Percentiles rank a stretch among this genome's conserved stretches.
Conservation (phyloP, 2,888 invertebrate species). For the Hoplodrina blanda region DNA sequence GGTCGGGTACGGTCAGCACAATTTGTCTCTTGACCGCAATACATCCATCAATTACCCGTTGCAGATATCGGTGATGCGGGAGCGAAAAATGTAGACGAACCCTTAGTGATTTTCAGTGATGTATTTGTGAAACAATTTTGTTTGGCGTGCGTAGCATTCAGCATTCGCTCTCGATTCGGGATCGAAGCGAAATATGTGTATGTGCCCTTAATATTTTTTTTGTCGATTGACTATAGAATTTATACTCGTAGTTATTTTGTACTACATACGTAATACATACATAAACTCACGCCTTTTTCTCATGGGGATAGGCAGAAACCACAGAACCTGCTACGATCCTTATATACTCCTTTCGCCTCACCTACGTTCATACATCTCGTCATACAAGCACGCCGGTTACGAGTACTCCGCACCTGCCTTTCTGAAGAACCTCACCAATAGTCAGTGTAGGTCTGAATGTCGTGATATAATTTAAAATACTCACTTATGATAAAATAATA, state of each 20-base stretch:
- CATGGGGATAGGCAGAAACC: too few relatives aligned
- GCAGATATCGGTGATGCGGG: slow-evolving; percentile 68
- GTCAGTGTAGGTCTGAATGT: too few relatives aligned
- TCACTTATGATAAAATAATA: too few relatives aligned
- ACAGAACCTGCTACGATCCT: too few relatives aligned
- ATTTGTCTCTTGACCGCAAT: slow-evolving; percentile 77
- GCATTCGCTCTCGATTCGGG: background rate
- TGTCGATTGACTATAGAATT: background rate
- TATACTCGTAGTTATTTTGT: background rate
- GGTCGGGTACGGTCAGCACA: slow-evolving; percentile 75
- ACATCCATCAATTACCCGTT: slow-evolving; percentile 75
- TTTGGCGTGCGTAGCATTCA: slow-evolving; percentile 28
- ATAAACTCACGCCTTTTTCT: too few relatives aligned
- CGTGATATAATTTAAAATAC: too few relatives aligned
- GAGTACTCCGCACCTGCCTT: too few relatives aligned
- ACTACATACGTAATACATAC: too few relatives aligned
- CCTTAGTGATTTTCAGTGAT: slow-evolving; percentile 57
- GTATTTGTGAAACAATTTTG: slow-evolving; percentile 51
- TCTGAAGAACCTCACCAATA: too few relatives aligned
- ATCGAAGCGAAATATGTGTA: slow-evolving; percentile 24
- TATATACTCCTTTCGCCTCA: too few relatives aligned
- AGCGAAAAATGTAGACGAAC: slow-evolving; percentile 52
- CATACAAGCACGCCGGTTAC: too few relatives aligned
- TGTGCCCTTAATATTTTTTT: slow-evolving; percentile 24
- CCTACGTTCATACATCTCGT: too few relatives aligned